Evolutionary conservation across 1,140 invertebrate genomes (phyloP).

Genomic region (Brachionus calyciflorus): DNA sequence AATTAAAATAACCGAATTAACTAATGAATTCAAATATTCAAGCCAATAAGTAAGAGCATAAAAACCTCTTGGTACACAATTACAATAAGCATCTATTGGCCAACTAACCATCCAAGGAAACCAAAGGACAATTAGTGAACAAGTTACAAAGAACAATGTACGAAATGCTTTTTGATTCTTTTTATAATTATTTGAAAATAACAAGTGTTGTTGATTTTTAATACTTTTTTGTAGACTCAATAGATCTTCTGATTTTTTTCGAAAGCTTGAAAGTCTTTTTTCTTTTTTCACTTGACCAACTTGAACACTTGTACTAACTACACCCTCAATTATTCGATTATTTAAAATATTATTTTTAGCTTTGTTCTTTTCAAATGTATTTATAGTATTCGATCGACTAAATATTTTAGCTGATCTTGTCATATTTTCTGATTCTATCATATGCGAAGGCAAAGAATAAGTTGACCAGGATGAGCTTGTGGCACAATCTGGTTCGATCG

Average conservation of each 20-base stretch:
- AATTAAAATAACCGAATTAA: slow-evolving; percentile 31
- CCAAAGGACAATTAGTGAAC: slow-evolving; percentile 2
- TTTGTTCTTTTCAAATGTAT: neutral
- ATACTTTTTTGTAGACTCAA: neutral
- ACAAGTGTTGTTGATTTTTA: slow-evolving; percentile 1
- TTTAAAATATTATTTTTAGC: neutral
- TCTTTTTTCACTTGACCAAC: neutral
- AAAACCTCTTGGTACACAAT: slow-evolving; percentile 10
- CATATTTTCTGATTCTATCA: neutral
- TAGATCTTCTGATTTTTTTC: neutral
- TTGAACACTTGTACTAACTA: neutral
- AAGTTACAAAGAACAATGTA: neutral
- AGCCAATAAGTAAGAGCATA: slow-evolving; percentile 28
- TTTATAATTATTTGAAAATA: slow-evolving; percentile 38
- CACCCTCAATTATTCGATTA: no score
- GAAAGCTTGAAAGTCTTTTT: no score
- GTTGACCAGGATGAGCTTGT: neutral
- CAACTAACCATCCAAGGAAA: slow-evolving; percentile 30
- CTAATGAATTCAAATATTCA: slow-evolving; percentile 33
- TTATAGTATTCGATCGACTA: neutral
- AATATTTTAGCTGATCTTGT: slow-evolving; percentile 5
- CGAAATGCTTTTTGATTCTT: slow-evolving; percentile 25
- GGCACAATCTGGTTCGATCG: neutral
- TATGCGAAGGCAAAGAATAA: neutral
- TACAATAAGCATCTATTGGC: slow-evolving; percentile 35